These are phyloP conservation scores for Spizaetus ornatus DNA, from an alignment of 2,113 vertebrate species.

Conservation along the genomic window DNA sequence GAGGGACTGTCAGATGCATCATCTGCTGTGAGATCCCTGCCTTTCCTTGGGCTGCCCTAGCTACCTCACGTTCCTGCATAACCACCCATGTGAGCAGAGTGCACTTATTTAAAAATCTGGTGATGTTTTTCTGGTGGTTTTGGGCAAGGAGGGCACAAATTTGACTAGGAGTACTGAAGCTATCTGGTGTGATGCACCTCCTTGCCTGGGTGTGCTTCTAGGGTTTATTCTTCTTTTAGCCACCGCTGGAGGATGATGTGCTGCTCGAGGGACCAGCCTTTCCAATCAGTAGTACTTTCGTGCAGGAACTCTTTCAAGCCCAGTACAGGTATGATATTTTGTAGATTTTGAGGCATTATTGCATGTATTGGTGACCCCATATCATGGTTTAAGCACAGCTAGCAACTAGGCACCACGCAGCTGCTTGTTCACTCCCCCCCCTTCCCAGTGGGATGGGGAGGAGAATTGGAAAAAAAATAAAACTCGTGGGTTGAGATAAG, in stretches of 20 bases:
- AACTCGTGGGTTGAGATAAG: too few species aligned
- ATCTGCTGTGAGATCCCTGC: neutral
- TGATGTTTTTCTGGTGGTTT: neutral
- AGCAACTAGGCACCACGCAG: too few species aligned
- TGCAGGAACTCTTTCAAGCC: constrained; percentile 98
- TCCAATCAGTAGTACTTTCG: constrained; percentile 90
- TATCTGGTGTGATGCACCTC: too few species aligned
- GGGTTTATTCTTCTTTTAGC: constrained; percentile 71
- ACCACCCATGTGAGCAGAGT: neutral
- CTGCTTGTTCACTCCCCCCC: too few species aligned
- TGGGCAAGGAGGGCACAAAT: neutral
- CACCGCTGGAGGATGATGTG: constrained; percentile 85
- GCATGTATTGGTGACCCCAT: neutral
- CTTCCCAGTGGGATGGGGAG: too few species aligned
- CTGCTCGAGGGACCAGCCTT: constrained; percentile 86
- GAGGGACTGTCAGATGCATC: accelerated
- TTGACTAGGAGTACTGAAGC: accelerated
- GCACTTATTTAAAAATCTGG: neutral
- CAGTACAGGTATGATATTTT: constrained; percentile 87
- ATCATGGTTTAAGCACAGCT: too few species aligned
- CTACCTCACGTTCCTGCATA: accelerated
- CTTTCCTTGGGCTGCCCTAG: neutral
- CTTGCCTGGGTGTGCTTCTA: neutral
- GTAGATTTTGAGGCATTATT: neutral
- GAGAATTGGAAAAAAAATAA: too few species aligned